A percentile compares a stretch with the other conserved stretches of the same genome.
These are phyloP conservation scores for Lacerta agilis DNA, from an alignment of 2,797 vertebrate species.

Conservation along the genomic window DNA sequence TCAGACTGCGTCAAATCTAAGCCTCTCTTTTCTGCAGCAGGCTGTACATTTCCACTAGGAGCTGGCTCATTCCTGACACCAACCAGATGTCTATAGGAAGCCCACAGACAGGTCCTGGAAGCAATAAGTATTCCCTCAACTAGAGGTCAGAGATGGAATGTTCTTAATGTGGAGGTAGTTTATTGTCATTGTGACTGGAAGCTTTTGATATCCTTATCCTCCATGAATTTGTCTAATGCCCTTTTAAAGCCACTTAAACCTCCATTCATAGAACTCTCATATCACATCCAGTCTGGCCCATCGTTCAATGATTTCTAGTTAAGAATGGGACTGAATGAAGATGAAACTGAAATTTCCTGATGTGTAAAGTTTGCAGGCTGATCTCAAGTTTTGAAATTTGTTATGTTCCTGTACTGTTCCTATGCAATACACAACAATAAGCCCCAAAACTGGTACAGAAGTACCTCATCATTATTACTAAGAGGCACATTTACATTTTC, in stretches of 20 bases:
- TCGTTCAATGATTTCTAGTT: neutral
- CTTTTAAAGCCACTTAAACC: neutral
- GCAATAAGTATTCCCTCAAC: neutral
- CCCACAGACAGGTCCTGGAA: neutral
- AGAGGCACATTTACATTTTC: constrained; percentile 36
- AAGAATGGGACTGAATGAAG: neutral
- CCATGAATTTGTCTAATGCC: neutral
- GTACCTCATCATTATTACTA: constrained; percentile 44
- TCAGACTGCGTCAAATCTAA: too few relatives aligned
- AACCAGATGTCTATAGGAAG: neutral
- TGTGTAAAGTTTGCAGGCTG: constrained; percentile 14
- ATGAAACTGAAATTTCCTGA: neutral
- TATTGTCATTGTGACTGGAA: neutral
- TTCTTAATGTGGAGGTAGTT: neutral
- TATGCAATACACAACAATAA: constrained; percentile 1
- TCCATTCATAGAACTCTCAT: neutral
- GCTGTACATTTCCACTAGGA: too few relatives aligned
- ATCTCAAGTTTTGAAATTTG: constrained; percentile 13
- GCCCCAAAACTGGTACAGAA: constrained; percentile 26
- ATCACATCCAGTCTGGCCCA: neutral
- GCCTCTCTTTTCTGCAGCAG: too few relatives aligned
- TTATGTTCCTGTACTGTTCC: constrained; percentile 17
- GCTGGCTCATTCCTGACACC: too few relatives aligned
- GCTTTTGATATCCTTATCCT: neutral
- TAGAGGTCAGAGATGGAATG: neutral